Evolutionary conservation across 2,888 invertebrate species (phyloP).

Genomic region (Atethmia centrago): DNA sequence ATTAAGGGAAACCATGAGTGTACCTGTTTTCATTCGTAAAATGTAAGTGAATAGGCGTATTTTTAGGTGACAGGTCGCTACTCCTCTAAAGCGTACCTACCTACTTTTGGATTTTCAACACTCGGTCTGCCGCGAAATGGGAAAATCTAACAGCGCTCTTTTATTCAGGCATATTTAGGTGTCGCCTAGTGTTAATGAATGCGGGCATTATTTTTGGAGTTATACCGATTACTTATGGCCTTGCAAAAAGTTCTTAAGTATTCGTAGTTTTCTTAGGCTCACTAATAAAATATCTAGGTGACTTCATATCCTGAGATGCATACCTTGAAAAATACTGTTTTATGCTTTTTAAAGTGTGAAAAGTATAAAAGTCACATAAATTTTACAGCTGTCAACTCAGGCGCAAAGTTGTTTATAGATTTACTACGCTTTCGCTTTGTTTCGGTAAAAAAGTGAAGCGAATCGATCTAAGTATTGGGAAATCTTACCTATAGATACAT

Average conservation of each 20-base stretch:
- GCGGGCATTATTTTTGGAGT: neutral
- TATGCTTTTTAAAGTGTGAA: neutral
- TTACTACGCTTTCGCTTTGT: slow-evolving; percentile 17
- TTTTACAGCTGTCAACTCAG: slow-evolving; percentile 10
- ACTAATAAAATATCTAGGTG: neutral
- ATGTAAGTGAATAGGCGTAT: neutral
- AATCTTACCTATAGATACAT: no score
- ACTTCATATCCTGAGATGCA: neutral
- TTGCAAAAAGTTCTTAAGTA: neutral
- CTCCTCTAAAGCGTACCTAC: neutral
- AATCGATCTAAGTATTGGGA: slow-evolving; percentile 19
- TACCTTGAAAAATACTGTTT: neutral
- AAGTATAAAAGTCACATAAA: neutral
- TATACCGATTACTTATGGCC: neutral
- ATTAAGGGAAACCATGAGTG: slow-evolving; percentile 5
- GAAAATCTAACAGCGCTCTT: neutral
- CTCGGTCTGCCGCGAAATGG: neutral
- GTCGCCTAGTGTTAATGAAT: neutral
- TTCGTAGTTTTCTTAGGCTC: neutral
- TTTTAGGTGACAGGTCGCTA: neutral
- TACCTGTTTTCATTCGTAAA: neutral
- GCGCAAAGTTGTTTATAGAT: neutral
- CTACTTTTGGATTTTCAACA: neutral
- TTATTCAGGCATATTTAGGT: neutral
- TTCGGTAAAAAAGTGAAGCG: slow-evolving; percentile 9